A percentile compares a stretch with the other conserved stretches of the same genome.
These are phyloP conservation scores for Carcharodon carcharias DNA, from an alignment of 2,797 vertebrate species.

Conservation along the genomic window DNA sequence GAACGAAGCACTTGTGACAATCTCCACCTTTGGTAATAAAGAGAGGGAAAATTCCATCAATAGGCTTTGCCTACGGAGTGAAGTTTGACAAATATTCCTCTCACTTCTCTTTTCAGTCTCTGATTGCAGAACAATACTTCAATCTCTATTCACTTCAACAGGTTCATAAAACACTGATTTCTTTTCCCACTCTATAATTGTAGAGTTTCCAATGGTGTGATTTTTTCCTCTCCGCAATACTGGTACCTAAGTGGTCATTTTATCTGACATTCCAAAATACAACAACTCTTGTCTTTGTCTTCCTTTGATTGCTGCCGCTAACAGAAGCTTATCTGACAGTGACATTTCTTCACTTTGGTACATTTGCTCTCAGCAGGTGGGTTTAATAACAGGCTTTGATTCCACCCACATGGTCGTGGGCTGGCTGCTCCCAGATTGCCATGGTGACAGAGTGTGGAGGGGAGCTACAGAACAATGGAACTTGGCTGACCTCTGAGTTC, in stretches of 20 bases:
- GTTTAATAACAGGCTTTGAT: conserved; percentile 17
- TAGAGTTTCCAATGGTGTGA: background rate
- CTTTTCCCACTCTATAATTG: background rate
- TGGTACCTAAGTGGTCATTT: background rate
- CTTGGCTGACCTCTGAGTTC: background rate
- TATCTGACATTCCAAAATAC: background rate
- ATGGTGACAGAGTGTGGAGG: background rate
- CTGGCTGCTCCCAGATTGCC: background rate
- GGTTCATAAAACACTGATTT: background rate
- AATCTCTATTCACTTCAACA: no score
- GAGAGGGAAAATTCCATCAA: background rate
- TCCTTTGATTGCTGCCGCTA: background rate
- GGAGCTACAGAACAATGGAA: background rate
- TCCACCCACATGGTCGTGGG: conserved; percentile 1
- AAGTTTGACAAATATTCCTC: background rate
- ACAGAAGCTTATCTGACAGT: background rate
- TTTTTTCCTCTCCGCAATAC: background rate
- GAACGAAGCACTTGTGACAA: background rate
- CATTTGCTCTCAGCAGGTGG: background rate
- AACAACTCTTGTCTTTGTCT: background rate
- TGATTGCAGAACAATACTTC: background rate
- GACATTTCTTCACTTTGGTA: background rate
- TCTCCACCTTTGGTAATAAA: background rate
- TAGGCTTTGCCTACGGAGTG: background rate
- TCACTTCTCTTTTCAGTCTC: background rate